A percentile compares a stretch with the other conserved stretches of the same genome.
These are phyloP conservation scores for Semotilus atromaculatus DNA, from an alignment of 2,797 vertebrate genomes.

Conservation along the genomic window DNA sequence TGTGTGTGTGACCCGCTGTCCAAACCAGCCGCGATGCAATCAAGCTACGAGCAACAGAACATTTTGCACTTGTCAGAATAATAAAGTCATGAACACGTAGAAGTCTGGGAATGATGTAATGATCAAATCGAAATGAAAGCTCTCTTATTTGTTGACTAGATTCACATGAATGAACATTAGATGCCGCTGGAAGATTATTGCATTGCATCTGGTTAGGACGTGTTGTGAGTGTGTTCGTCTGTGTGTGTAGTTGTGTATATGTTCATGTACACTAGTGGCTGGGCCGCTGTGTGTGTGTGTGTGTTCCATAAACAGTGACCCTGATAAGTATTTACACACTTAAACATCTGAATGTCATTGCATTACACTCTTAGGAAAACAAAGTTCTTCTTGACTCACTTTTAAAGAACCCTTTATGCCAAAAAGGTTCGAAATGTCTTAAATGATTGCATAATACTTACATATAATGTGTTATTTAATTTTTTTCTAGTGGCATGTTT, in stretches of 20 bases:
- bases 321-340: neutral
- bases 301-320: neutral
- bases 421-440: neutral
- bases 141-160: neutral
- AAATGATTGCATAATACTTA: neutral
- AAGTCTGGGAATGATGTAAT: neutral
- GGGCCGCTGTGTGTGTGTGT: conserved; percentile 36
- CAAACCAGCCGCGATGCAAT: neutral
- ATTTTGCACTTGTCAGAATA: conserved; percentile 7
- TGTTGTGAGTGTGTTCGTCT: conserved; percentile 1
- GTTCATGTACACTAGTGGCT: conserved; percentile 31
- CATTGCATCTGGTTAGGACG: conserved; percentile 4
- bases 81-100: neutral
- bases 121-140: too few relatives aligned
- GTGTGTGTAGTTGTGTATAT: conserved; percentile 11
- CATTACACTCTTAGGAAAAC: neutral
- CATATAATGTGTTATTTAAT: too few relatives aligned
- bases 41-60: neutral
- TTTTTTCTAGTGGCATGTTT: neutral
- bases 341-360: neutral
- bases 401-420: neutral
- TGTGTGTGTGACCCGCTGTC: conserved; percentile 13
- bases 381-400: neutral
- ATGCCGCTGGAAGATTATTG: too few relatives aligned
- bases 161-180: neutral